A percentile compares a stretch with the other conserved stretches of the same genome.
Conservation (phyloP, 1,140 invertebrate species). For the Solen grandis region DNA sequence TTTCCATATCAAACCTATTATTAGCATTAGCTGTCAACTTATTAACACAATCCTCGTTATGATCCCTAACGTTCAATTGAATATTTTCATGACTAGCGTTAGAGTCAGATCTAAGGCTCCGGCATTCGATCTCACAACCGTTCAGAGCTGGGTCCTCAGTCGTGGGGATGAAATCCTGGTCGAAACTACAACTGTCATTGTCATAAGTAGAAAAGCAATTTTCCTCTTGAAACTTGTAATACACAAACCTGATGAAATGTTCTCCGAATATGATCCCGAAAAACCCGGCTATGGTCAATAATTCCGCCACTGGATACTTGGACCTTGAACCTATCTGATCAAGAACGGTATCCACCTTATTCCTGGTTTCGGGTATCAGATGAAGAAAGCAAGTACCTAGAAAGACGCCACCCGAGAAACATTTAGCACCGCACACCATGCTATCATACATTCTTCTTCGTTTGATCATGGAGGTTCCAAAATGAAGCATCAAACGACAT, state of each 20-base stretch:
- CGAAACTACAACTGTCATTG: constrained; percentile 37
- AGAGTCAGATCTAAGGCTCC: constrained; percentile 55
- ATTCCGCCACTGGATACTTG: constrained; percentile 83
- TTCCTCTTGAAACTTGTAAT: constrained; percentile 56
- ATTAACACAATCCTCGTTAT: neutral
- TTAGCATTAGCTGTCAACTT: neutral
- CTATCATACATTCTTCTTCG: constrained; percentile 68
- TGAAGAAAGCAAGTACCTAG: constrained; percentile 84
- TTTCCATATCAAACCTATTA: constrained; percentile 61
- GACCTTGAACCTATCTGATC: constrained; percentile 73
- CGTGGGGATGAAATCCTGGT: constrained; percentile 32
- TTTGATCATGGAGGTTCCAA: constrained; percentile 64
- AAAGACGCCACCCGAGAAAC: constrained; percentile 85
- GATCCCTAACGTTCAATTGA: constrained; percentile 14
- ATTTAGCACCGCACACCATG: constrained; percentile 72
- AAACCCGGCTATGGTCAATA: constrained; percentile 84
- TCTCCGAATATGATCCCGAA: constrained; percentile 84
- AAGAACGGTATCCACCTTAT: constrained; percentile 76
- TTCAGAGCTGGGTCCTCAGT: constrained; percentile 32
- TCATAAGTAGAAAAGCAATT: constrained; percentile 31
- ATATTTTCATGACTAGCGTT: constrained; percentile 34
- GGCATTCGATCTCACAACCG: constrained; percentile 55
- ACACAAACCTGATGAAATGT: constrained; percentile 75
- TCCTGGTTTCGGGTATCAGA: constrained; percentile 83
- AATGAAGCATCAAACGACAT: constrained; percentile 67